A percentile compares a stretch with the other conserved stretches of the same genome.
Conservation (phyloP, 2,797 vertebrate species). For the Paratrypauchen microcephalus region DNA sequence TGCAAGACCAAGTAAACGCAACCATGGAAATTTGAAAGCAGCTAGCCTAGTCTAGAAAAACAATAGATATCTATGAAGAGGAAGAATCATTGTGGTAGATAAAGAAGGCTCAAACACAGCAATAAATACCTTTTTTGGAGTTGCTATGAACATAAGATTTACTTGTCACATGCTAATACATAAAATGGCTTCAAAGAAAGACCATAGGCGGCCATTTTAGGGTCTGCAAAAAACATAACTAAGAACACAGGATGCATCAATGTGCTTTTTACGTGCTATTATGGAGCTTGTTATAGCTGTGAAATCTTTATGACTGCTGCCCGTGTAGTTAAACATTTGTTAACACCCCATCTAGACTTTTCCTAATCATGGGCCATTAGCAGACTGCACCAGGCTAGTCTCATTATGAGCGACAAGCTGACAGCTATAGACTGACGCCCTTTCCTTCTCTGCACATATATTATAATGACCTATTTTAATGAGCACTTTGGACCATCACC, state of each 20-base stretch:
- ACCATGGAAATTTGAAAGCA: not conserved
- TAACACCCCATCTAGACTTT: conserved; percentile 64
- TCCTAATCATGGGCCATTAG: conserved; percentile 58
- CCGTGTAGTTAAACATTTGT: conserved; percentile 59
- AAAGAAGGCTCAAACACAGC: conserved; percentile 8
- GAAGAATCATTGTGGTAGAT: conserved; percentile 2
- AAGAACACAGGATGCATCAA: conserved; percentile 10
- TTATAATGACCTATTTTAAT: conserved; percentile 69
- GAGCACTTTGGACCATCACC: conserved; percentile 72
- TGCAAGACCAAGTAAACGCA: too few species aligned
- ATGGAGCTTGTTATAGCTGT: conserved; percentile 38
- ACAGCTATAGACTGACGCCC: conserved; percentile 55
- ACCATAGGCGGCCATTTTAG: not conserved
- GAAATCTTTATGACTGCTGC: conserved; percentile 44
- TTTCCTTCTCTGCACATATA: conserved; percentile 70
- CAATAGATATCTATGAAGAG: not conserved
- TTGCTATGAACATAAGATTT: conserved; percentile 4
- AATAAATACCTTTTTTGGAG: conserved; percentile 20
- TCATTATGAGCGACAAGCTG: conserved; percentile 61
- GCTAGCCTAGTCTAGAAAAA: not conserved
- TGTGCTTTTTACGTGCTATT: conserved; percentile 14
- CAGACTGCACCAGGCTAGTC: conserved; percentile 49
- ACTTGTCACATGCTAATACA: conserved; percentile 19
- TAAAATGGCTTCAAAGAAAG: conserved; percentile 9
- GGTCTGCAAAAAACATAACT: conserved; percentile 10